These are phyloP conservation scores for Synanceia verrucosa DNA, from an alignment of 2,797 vertebrate species.

Conservation along the genomic window DNA sequence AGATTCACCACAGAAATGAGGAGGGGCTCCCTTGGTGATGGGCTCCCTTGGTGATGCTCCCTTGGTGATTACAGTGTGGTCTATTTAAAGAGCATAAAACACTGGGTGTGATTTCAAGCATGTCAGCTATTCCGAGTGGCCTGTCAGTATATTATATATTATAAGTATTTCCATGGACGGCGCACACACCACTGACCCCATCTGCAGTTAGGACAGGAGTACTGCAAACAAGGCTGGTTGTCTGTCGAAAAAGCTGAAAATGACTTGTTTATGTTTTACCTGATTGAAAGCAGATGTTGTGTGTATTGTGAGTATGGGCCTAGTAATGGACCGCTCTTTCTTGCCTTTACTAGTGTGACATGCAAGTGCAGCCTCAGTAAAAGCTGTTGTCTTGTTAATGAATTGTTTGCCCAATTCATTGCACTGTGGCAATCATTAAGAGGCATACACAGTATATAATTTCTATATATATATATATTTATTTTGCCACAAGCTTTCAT, in stretches of 20 bases:
- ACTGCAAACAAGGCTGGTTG: not conserved
- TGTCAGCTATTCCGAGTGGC: slow-evolving; percentile 30
- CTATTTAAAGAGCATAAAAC: slow-evolving; percentile 21
- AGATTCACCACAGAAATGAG: slow-evolving; percentile 22
- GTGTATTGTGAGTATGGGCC: not conserved
- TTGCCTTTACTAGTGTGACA: not conserved
- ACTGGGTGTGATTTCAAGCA: slow-evolving; percentile 34
- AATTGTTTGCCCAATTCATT: slow-evolving; percentile 2
- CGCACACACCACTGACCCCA: slow-evolving; percentile 32
- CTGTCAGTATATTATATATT: slow-evolving; percentile 4
- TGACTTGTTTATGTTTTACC: not conserved
- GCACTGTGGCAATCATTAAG: too few relatives aligned
- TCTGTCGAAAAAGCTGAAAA: not conserved
- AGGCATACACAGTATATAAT: too few relatives aligned
- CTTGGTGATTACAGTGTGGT: slow-evolving; percentile 1
- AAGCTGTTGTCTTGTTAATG: not conserved
- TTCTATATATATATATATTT: too few relatives aligned
- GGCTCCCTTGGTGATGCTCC: slow-evolving; percentile 11
- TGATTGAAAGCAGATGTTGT: not conserved
- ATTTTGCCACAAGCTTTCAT: too few relatives aligned
- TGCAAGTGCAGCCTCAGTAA: not conserved
- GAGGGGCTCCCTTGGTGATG: slow-evolving; percentile 5
- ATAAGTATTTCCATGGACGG: not conserved
- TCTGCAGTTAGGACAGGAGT: slow-evolving; percentile 40
- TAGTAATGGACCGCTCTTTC: not conserved